Percentiles rank a stretch among this genome's conserved stretches.
phyloP scores from a whole-genome alignment of 2,888 invertebrate species.

The Drosophila robusta region DNA sequence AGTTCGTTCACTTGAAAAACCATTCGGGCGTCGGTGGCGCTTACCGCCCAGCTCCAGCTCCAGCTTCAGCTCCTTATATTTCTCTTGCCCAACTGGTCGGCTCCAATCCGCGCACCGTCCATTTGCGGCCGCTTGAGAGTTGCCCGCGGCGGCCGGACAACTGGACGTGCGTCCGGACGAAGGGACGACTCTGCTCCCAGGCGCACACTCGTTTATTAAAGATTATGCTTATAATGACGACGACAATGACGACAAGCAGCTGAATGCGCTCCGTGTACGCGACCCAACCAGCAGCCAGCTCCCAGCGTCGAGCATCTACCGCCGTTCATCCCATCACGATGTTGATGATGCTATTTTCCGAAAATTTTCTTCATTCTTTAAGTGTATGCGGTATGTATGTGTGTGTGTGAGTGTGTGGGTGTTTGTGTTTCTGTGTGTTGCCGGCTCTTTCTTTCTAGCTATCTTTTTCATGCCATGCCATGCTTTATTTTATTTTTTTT shows the following conservation, averaged over 20 bases:
- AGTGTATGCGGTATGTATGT: conserved; percentile 3
- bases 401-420: background rate
- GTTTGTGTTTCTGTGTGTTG: background rate
- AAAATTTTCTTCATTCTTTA: conserved; percentile 53
- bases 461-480: conserved; percentile 37
- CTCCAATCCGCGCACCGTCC: conserved; percentile 39
- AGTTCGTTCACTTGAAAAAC: conserved; percentile 80
- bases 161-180: conserved; percentile 1
- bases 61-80: background rate
- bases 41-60: background rate
- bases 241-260: conserved; percentile 77
- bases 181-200: conserved; percentile 45
- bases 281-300: conserved; percentile 6
- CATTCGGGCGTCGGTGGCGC: conserved; percentile 6
- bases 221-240: conserved; percentile 81
- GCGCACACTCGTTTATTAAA: conserved; percentile 78
- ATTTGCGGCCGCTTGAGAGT: conserved; percentile 69
- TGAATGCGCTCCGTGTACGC: conserved; percentile 39
- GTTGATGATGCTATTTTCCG: conserved; percentile 76
- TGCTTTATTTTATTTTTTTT: conserved; percentile 46
- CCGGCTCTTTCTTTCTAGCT: conserved; percentile 29
- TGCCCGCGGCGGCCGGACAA: conserved; percentile 55
- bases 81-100: background rate
- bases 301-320: conserved; percentile 1
- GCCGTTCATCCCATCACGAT: conserved; percentile 34